phyloP scores from a whole-genome alignment of 2,888 invertebrate genomes.

The Metellina segmentata region DNA sequence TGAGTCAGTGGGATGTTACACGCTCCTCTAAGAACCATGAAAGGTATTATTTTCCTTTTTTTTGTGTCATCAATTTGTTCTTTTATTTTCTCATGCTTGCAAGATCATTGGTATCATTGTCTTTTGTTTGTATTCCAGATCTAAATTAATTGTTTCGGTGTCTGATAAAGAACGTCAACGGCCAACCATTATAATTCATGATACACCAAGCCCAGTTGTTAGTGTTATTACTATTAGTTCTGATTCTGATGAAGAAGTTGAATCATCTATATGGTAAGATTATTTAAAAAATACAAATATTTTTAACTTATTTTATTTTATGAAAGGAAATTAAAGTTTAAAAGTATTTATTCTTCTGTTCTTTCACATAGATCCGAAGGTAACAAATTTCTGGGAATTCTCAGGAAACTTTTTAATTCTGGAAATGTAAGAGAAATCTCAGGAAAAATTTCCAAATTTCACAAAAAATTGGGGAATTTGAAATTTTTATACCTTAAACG shows the following conservation, averaged over 20 bases:
- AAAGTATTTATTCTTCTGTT: not conserved
- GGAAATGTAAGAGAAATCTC: too few species aligned
- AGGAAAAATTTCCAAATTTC: too few species aligned
- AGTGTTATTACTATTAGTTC: constrained; percentile 97
- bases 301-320: not conserved
- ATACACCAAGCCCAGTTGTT: constrained; percentile 96
- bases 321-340: not conserved
- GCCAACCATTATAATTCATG: constrained; percentile 96
- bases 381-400: too few species aligned
- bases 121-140: constrained; percentile 42
- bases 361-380: not conserved
- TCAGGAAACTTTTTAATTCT: too few species aligned
- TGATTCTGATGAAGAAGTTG: constrained; percentile 92
- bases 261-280: constrained; percentile 70
- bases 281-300: not conserved
- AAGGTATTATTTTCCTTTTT: constrained; percentile 41
- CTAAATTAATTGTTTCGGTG: constrained; percentile 78
- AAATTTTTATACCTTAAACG: too few species aligned
- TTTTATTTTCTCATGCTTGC: not conserved
- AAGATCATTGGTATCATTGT: not conserved
- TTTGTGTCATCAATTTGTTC: not conserved
- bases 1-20: constrained; percentile 64
- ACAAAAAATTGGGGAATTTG: too few species aligned
- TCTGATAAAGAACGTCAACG: constrained; percentile 81
- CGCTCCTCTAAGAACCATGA: constrained; percentile 51